phyloP scores from a whole-genome alignment of 2,888 invertebrate genomes.

The Epistrophella euchroma region DNA sequence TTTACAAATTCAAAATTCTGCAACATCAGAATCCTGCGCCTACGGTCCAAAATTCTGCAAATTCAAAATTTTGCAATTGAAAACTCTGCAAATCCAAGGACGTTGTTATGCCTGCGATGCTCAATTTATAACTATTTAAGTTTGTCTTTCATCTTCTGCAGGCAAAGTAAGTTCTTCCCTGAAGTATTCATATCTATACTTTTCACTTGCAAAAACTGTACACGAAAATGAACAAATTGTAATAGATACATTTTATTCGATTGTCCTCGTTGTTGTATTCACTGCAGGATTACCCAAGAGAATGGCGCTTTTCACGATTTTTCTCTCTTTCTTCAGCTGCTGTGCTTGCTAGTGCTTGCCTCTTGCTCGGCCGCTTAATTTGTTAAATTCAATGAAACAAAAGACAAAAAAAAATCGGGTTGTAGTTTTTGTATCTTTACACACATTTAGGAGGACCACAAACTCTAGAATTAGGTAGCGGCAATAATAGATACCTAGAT shows the following conservation, averaged over 20 bases:
- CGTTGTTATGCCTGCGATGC: too few relatives aligned
- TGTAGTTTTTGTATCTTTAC: slow-evolving; percentile 44
- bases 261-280: slow-evolving; percentile 67
- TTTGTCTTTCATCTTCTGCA: background rate
- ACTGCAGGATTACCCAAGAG: slow-evolving; percentile 47
- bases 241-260: slow-evolving; percentile 76
- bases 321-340: slow-evolving; percentile 28
- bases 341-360: background rate
- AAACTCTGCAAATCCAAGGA: too few relatives aligned
- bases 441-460: slow-evolving; percentile 65
- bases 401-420: slow-evolving; percentile 17
- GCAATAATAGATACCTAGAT: slow-evolving; percentile 75
- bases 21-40: too few relatives aligned
- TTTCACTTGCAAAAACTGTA: slow-evolving; percentile 31
- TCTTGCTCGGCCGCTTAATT: slow-evolving; percentile 56
- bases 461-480: slow-evolving; percentile 72
- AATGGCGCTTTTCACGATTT: slow-evolving; percentile 76
- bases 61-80: too few relatives aligned
- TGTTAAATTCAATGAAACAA: slow-evolving; percentile 68
- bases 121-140: background rate
- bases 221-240: slow-evolving; percentile 71
- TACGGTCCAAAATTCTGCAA: too few relatives aligned
- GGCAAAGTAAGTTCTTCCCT: background rate
- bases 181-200: background rate
- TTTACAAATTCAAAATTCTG: too few relatives aligned